Evolutionary conservation across 2,888 invertebrate genomes (phyloP), one percentile per base, ranked within the genome.

Genomic region (Tachina lurida): DNA sequence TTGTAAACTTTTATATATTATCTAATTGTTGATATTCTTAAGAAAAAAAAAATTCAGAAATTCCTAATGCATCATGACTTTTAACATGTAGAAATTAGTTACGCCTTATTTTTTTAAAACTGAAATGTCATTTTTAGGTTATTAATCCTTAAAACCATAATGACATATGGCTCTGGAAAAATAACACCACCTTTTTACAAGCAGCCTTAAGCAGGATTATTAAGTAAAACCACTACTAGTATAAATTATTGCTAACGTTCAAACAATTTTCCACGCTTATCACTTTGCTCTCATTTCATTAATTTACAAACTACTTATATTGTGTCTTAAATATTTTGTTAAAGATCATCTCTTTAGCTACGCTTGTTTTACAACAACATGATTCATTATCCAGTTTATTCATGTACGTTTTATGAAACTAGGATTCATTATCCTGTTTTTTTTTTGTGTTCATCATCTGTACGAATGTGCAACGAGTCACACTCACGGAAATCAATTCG

Each of bases 401-500:
- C 75, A 79, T 87, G 71, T 68, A 77, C 81, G 43, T 76, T 13
- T 31, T 31, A 31, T 7, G 31, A 77, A 88, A 88, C 86, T 87
- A 88, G 74, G 41, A 74, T 84, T 74, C 60, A 77, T 75, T 41
- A 68, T 62, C 71, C 65, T 81, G 31, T n/a, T 19, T 22, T 63
- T 22, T 87, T 78, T 77, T 87, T 70, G 79, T 83, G 43, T 73
- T 13, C 49, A 2, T 60, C 31, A 22, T 54, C 39, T 22, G 10
- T 49, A 43, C 39, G 52, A n/a, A 41, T 58, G 54, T 70, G 12
- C 15, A 17, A 43, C 15, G 12, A 62, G 67, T 63, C 65, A 49
- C 80, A 73, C 68, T 62, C 67, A 76, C 73, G 73, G 49, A 80
- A 89, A 91, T 90, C 88, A 87, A 91, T 91, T 91, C 89, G 91